Conservation (phyloP, 2,797 vertebrate genomes). For the Scomberomorus guttatus region DNA sequence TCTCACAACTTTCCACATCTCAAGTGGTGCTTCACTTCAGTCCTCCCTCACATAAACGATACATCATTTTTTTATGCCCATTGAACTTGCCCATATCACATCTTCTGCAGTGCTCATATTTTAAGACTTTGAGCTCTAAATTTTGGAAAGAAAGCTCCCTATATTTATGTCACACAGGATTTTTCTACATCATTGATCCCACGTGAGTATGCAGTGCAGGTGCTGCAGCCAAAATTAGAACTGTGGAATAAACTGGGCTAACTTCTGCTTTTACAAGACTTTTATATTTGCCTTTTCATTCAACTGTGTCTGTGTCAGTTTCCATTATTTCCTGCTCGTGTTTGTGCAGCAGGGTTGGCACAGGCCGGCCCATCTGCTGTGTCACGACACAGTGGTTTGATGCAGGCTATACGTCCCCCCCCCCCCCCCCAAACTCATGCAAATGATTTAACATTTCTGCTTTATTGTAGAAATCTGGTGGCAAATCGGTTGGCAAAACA, state of each 20-base stretch:
- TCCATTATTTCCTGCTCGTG: conserved; percentile 1
- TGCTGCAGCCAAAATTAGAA: conserved; percentile 66
- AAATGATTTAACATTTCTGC: conserved; percentile 36
- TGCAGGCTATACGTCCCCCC: conserved; percentile 9
- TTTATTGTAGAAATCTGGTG: not conserved
- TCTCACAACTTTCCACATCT: conserved; percentile 39
- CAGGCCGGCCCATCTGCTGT: conserved; percentile 7
- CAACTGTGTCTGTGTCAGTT: conserved; percentile 64
- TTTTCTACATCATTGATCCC: conserved; percentile 56
- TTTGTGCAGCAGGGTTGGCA: not conserved
- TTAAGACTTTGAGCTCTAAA: not conserved
- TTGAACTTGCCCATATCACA: not conserved
- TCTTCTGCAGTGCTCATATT: not conserved
- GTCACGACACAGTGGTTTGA: conserved; percentile 10
- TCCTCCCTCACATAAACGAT: conserved; percentile 2
- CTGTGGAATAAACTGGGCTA: conserved; percentile 6
- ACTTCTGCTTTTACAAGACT: conserved; percentile 72
- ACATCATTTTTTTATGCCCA: not conserved
- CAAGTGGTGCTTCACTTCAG: conserved; percentile 2
- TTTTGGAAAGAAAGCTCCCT: not conserved
- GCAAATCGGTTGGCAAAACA: conserved; percentile 2
- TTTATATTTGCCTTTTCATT: conserved; percentile 66
- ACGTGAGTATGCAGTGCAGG: conserved; percentile 59
- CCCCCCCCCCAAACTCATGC: conserved; percentile 30
- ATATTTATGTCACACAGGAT: not conserved